Percentiles rank a stretch among this genome's conserved stretches.
Conservation (phyloP, 2,797 vertebrate genomes). For the Enteromius fasciolatus region DNA sequence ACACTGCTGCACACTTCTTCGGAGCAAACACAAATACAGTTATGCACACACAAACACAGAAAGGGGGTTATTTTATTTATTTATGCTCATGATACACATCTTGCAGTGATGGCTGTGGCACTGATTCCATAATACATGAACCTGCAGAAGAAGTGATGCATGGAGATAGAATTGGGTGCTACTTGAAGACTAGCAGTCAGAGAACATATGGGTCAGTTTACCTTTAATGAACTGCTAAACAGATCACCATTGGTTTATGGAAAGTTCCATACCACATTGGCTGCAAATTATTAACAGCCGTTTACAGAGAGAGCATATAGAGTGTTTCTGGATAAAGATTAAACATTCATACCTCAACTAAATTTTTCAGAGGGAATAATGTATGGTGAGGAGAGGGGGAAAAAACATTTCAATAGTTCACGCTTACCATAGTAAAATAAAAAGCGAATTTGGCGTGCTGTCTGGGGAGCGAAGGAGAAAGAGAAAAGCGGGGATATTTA, state of each 20-base stretch:
- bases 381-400: slow-evolving; percentile 56
- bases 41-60: slow-evolving; percentile 22
- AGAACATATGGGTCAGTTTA: slow-evolving; percentile 31
- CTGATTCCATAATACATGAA: slow-evolving; percentile 65
- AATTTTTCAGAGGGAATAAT: slow-evolving; percentile 66
- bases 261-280: not conserved
- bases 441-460: no score
- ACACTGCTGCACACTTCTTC: not conserved
- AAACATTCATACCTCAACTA: slow-evolving; percentile 68
- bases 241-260: not conserved
- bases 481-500: no score
- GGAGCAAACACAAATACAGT: slow-evolving; percentile 11
- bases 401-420: no score
- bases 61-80: slow-evolving; percentile 64
- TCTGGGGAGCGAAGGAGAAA: no score
- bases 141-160: slow-evolving; percentile 62
- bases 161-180: slow-evolving; percentile 57
- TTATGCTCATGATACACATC: slow-evolving; percentile 61
- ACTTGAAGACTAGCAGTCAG: slow-evolving; percentile 42
- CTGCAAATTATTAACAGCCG: slow-evolving; percentile 50
- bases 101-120: slow-evolving; percentile 22
- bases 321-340: slow-evolving; percentile 59
- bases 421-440: no score
- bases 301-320: slow-evolving; percentile 47
- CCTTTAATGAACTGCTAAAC: not conserved